Base-by-base conservation (phyloP, 2,113 vertebrate genomes). In the Gallinago undulata region DNA sequence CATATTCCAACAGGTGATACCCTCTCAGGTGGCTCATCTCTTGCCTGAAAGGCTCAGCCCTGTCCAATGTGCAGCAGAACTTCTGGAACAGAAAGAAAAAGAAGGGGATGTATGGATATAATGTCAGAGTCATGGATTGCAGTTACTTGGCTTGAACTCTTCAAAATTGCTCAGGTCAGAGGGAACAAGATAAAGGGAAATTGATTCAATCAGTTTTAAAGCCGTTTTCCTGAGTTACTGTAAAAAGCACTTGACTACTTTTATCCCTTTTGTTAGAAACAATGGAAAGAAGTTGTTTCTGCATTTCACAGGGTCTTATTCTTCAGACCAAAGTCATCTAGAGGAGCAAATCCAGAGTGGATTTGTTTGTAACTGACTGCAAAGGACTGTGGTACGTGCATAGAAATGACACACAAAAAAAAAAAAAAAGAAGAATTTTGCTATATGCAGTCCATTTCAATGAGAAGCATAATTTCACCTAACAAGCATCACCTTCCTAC, bases 141-240 rank as follows among this genome's bases (percentile, higher is more conserved):
- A 89, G 45, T 86, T 87, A 47, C 81, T 82, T 87, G 74, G 30
- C 35, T 88, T 91, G 48, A 56, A 62, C 47, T 92, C 75, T 89
- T 96, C 73, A 57, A 82, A 97, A 93, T 77, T 94, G 57, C 73
- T 91, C 59, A 24, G 28, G 35, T 94, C 24, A 22, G 93, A 97
- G 55, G 89, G 92, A 94, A 91, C 41, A 94, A 97, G 84, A 84
- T 75, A 94, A 94, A 91, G 19, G 23, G 77, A 92, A 96, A 95
- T 84, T 63, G 74, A 96, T 91, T 92, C 30, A 83, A 76, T 94
- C 56, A 5, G 7, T 83, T 97, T 96, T 90, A 92, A 94, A 95
- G 41, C 63, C 39, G 19, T 94, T 96, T 95, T 96, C 55, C 31
- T 47, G 41, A 82, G 50, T 74, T 94, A 79, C 57, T 47, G 13